Base-by-base conservation (phyloP, 2,113 vertebrate species). In the Aspidoscelis tigris region DNA sequence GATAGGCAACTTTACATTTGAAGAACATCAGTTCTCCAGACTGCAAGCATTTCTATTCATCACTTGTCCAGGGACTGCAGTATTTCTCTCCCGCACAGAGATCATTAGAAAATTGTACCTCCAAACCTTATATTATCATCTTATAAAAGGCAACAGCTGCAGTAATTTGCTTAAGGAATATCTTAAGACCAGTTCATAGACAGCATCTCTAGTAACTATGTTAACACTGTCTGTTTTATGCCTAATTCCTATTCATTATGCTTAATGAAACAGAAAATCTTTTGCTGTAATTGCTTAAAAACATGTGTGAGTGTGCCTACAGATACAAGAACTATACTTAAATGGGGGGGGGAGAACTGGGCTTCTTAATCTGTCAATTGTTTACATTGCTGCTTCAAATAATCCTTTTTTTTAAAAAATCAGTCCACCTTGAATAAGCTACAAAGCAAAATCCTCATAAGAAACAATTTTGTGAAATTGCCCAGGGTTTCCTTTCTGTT, bases 361-460 rank as follows among this genome's bases (percentile, higher is more conserved):
- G 44, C 5, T 3, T 64, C 64, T 73, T 26, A 12, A 68, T 69
- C 18, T 39, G 33, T 16, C 24, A 16, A 68, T 50, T 50, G 58
- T 70, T 83, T 84, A 78, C 70, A 20, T 4, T 70, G 66, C 39
- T 58, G 69, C 21, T 64, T 84, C 55, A 78, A 64, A 24, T 78
- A 33, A 84, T 41, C 33, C 41, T 53, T 64, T 21, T 71, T 84
- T 78, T 80, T 33, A 33, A 33, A 33, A 39, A 47, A 65, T 50
- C 61, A 88, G 39, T 21, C 61, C 4, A 73, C 1, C 24, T 58
- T 33, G 50, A n/a, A 10, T 74, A 5, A 10, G 86, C 84, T 0
- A 3, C 18, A 88, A 24, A 76, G 22, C 7, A 65, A 58, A 73
- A 3, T 12, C 2, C 1, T 73, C 55, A 84, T 69, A 69, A 0